Percentiles rank a stretch among this genome's conserved stretches.
These are phyloP conservation scores for Sisyra terminalis DNA, from an alignment of 2,888 invertebrate species.

Conservation along the genomic window DNA sequence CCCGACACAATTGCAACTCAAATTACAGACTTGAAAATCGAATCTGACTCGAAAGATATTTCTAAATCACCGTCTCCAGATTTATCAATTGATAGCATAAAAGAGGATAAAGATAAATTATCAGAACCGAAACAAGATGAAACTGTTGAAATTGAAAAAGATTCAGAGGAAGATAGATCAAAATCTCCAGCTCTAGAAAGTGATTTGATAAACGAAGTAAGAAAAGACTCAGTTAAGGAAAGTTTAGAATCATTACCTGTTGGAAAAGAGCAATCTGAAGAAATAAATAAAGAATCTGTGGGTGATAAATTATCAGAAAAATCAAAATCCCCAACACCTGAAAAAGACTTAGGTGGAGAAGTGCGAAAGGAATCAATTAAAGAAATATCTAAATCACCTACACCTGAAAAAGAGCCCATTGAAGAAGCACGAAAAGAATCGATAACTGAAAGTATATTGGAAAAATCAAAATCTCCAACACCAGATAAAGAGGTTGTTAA, in stretches of 20 bases:
- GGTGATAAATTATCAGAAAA: slow-evolving; percentile 1
- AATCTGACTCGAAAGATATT: slow-evolving; percentile 7
- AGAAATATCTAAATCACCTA: background rate
- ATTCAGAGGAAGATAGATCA: background rate
- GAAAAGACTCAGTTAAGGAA: slow-evolving; percentile 11
- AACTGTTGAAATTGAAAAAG: slow-evolving; percentile 1
- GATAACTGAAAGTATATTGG: too few relatives aligned
- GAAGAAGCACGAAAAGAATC: slow-evolving; percentile 3
- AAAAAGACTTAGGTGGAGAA: slow-evolving; percentile 6
- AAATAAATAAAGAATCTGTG: background rate
- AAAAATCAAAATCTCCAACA: slow-evolving; percentile 2
- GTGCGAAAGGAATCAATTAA: background rate
- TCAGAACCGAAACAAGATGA: slow-evolving; percentile 1
- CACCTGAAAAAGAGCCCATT: background rate
- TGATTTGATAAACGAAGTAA: slow-evolving; percentile 12
- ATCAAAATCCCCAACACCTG: slow-evolving; percentile 7
- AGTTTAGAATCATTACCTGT: slow-evolving; percentile 1
- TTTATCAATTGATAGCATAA: slow-evolving; percentile 12
- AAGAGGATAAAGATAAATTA: slow-evolving; percentile 2
- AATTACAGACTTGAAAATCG: too few relatives aligned
- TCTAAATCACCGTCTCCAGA: slow-evolving; percentile 11
- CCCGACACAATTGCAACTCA: background rate
- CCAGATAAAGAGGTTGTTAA: background rate
- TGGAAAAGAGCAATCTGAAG: slow-evolving; percentile 6
- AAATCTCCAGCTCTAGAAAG: slow-evolving; percentile 5